These are phyloP conservation scores for Forbesichthys papilliferus DNA, from an alignment of 2,113 vertebrate genomes.

Conservation along the genomic window DNA sequence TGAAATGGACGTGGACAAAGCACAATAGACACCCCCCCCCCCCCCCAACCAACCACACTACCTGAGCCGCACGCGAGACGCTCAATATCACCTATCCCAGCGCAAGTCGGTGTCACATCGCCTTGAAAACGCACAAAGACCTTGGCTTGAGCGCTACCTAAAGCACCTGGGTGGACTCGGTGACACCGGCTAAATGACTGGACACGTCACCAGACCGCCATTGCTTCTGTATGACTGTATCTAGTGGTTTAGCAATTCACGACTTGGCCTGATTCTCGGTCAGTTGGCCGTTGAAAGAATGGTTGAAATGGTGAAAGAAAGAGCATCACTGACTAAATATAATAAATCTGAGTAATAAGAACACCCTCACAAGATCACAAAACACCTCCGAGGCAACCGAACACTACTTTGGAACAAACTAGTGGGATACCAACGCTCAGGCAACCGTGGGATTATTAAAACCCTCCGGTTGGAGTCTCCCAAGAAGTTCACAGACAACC, in stretches of 20 bases:
- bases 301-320: neutral
- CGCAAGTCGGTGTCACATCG: neutral
- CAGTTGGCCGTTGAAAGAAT: too few species aligned
- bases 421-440: constrained; percentile 23
- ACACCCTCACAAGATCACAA: neutral
- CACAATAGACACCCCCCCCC: constrained; percentile 42
- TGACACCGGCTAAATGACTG: too few species aligned
- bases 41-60: neutral
- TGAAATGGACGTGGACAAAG: constrained; percentile 82
- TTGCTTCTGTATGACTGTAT: too few species aligned
- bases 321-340: constrained; percentile 21
- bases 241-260: too few species aligned
- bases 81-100: constrained; percentile 12
- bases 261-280: too few species aligned
- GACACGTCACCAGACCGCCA: too few species aligned
- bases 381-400: constrained; percentile 15
- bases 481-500: constrained; percentile 10
- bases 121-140: neutral
- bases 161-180: constrained; percentile 28
- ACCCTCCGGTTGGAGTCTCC: neutral
- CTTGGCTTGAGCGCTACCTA: neutral
- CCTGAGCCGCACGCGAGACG: constrained; percentile 9
- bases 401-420: neutral
- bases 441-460: constrained; percentile 11
- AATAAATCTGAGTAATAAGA: constrained; percentile 18